These are phyloP conservation scores for Priocnemis perturbator DNA, from an alignment of 2,888 invertebrate species.

Conservation along the genomic window DNA sequence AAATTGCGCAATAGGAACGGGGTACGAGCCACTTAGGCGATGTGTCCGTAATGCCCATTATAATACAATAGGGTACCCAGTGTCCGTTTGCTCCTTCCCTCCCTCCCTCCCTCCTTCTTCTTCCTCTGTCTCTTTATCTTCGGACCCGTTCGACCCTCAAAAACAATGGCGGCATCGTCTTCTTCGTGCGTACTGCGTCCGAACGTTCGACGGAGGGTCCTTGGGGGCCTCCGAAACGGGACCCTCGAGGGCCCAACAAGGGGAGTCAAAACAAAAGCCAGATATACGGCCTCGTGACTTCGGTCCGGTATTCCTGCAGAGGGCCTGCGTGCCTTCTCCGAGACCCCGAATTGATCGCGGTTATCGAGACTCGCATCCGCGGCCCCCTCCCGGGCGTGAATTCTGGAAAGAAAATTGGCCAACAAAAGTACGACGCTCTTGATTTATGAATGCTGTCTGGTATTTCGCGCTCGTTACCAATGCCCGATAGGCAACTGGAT, in stretches of 20 bases:
- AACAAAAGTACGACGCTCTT: too few relatives aligned
- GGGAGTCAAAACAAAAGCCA: conserved; percentile 64
- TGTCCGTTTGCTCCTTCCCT: conserved; percentile 23
- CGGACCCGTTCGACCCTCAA: conserved; percentile 52
- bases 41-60: conserved; percentile 68
- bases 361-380: conserved; percentile 30
- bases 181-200: conserved; percentile 29
- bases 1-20: conserved; percentile 66
- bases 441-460: too few relatives aligned
- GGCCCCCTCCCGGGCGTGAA: conserved; percentile 20
- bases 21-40: conserved; percentile 59
- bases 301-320: conserved; percentile 52
- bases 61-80: conserved; percentile 68
- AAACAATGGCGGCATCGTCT: conserved; percentile 57
- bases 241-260: conserved; percentile 33
- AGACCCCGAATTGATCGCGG: conserved; percentile 9
- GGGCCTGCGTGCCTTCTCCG: conserved; percentile 24
- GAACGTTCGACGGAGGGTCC: conserved; percentile 28
- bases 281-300: conserved; percentile 62
- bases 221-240: conserved; percentile 40
- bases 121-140: conserved; percentile 28
- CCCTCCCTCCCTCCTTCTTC: conserved; percentile 26
- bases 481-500: too few relatives aligned
- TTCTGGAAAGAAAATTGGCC: conserved; percentile 27
- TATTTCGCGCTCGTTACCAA: too few relatives aligned